These are phyloP conservation scores for Clamator glandarius DNA, from an alignment of 2,797 vertebrate species.

Conservation along the genomic window DNA sequence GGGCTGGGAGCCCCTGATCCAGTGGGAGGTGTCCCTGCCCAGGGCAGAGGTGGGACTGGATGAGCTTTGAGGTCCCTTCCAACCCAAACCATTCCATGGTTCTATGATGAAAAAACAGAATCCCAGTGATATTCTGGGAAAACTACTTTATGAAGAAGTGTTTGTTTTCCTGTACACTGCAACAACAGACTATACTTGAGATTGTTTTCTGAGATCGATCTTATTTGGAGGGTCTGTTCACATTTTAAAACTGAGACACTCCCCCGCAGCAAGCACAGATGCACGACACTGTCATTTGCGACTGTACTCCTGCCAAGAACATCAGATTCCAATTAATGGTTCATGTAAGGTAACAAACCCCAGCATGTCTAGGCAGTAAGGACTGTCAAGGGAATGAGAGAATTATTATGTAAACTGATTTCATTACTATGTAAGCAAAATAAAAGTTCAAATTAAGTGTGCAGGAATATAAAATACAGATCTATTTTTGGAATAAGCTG, in stretches of 20 bases:
- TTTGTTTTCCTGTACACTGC: background rate
- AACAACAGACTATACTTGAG: background rate
- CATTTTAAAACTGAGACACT: constrained; percentile 29
- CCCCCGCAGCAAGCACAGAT: constrained; percentile 63
- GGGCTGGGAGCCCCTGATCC: too few relatives aligned
- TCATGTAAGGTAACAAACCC: constrained; percentile 76
- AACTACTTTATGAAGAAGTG: background rate
- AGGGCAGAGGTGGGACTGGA: too few relatives aligned
- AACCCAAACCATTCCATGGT: too few relatives aligned
- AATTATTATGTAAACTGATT: constrained; percentile 67
- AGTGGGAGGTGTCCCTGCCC: too few relatives aligned
- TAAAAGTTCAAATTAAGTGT: constrained; percentile 59
- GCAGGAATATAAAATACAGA: constrained; percentile 44
- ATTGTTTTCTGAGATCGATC: background rate
- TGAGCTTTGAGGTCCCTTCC: too few relatives aligned
- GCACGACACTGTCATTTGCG: constrained; percentile 67
- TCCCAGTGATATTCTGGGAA: background rate
- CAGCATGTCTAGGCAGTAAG: constrained; percentile 62
- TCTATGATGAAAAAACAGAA: background rate
- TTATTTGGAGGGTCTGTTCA: constrained; percentile 26
- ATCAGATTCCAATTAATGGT: constrained; percentile 77
- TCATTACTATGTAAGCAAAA: constrained; percentile 68
- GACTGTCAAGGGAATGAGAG: constrained; percentile 50
- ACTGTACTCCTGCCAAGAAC: constrained; percentile 75
- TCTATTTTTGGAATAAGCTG: constrained; percentile 43